Base-by-base conservation (phyloP, 2,888 invertebrate genomes). In the Syritta pipiens region DNA sequence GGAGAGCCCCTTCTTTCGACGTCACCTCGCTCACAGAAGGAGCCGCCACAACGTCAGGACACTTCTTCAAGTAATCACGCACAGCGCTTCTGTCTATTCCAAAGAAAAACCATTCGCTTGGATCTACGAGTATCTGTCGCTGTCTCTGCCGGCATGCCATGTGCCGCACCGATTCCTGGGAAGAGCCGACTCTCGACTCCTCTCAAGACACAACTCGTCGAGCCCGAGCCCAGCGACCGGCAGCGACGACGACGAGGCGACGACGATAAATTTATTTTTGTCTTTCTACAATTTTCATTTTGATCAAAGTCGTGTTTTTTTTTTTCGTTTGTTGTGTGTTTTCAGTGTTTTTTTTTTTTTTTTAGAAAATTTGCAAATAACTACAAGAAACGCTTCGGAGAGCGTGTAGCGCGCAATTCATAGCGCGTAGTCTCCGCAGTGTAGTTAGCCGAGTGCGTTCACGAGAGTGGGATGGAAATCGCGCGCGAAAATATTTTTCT, bases 191-290 rank as follows among this genome's bases (percentile, higher is more conserved):
- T n/a, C n/a, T n/a, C n/a, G n/a, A n/a, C n/a, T n/a, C n/a, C n/a
- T n/a, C n/a, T n/a, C n/a, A n/a, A n/a, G n/a, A n/a, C n/a, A n/a
- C n/a, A n/a, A n/a, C n/a, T n/a, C n/a, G n/a, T n/a, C n/a, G n/a
- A n/a, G n/a, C n/a, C n/a, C n/a, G n/a, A n/a, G n/a, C n/a, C 12
- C 37, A 12, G 37, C 37, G 37, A 17, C 37, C 19, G 17, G 26
- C 28, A n/a, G 63, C 48, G 55, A 55, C 57, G 51, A 59, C 51
- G 37, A 60, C 32, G 20, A 48, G 49, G 48, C 37, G 14, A 37
- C 51, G 53, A 76, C 62, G 57, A 71, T 42, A 28, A 59, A 79
- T 72, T 79, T 79, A 79, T 79, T 79, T 79, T 72, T 60, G 72
- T 79, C 77, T 67, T 57, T 67, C 57, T 60, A 74, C 74, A 68